Evolutionary conservation across 1,140 invertebrate species (phyloP), one percentile per base, ranked within the genome.

Genomic region (Drosophila orena): DNA sequence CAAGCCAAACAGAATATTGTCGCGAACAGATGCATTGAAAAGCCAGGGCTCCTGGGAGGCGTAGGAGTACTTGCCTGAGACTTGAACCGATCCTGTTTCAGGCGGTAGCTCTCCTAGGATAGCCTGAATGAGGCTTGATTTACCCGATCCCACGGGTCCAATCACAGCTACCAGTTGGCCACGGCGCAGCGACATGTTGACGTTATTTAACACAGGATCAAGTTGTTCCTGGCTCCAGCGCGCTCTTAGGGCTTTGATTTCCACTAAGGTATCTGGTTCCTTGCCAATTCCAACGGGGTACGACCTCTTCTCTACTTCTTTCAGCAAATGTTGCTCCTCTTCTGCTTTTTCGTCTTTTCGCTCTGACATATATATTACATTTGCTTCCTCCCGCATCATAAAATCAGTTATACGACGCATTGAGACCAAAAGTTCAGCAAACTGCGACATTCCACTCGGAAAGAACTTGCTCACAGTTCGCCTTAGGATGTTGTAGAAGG

Each of bases 1-100:
- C 55, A 94, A 91, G 0, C 96, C 97, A 84, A 97, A 97, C 0
- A 96, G 78, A 55, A 98, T 97, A 92, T 98, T 98, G 69, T 97
- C 95, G 38, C 95, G 89, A 2, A 95, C 92, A 0, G 93, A 94
- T 4, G 93, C 93, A 2, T 94, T 94, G 94, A 96, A 91, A 62
- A 94, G 71, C 90, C 90, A 92, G 1, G 91, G 85, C 11, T 90
- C 91, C 43, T 92, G 91, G 0, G 79, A 65, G 6, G 91, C 89
- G 53, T 79, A 92, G 14, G 88, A 91, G 49, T 71, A 73, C 4
- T 52, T 59, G 8, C 91, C 89, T 0, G 70, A 47, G 1, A 92
- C 20, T 12, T 74, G 43, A 8, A 91, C 58, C 0, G 49, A 15
- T 22, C 91, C 91, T 7, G 40, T 14, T 34, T 77, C 69, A 4